Base-by-base conservation (phyloP, 2,113 vertebrate genomes). In the Phaetusa simplex region DNA sequence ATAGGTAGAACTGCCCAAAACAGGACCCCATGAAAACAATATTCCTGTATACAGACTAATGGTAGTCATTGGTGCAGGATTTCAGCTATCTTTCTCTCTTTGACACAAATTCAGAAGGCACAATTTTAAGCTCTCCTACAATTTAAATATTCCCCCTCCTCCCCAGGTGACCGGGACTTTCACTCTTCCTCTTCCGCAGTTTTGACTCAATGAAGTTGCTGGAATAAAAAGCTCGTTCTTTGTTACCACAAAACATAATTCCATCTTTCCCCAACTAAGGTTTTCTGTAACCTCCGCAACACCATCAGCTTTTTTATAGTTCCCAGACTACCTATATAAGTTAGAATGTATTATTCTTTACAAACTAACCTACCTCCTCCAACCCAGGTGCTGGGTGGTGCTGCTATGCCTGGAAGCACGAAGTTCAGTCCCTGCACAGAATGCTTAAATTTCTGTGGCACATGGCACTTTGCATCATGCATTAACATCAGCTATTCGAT, bases 11-110 rank as follows among this genome's bases (percentile, higher is more conserved):
- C 7, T 58, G 18, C 17, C 11, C 3, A 0, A 38, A 74, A 40
- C 23, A 84, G 15, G 8, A 67, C 20, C 21, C 30, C 8, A 12
- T 42, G 14, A 55, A 53, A 49, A 32, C 18, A 65, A 34, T 29
- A 12, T 2, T 42, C 24, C 43, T 21, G 2, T 4, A 11, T 1
- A 56, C 29, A 36, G 59, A 43, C 14, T 12, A 42, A n/a, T 0
- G 1, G 20, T 0, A 30, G 21, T 5, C 12, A 22, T 0, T 13
- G 11, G 7, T 14, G 32, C 26, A 71, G 12, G 11, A 14, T 34
- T 71, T 76, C 38, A 72, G 32, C 12, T 27, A 1, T 16, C 19
- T 9, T 11, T 30, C 49, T n/a, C 4, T 23, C 16, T n/a, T 34
- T 8, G 6, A 18, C 12, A 43, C 4, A 36, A 61, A 30, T 17